Base-by-base conservation (phyloP, 2,888 invertebrate species). In the Busseola fusca region DNA sequence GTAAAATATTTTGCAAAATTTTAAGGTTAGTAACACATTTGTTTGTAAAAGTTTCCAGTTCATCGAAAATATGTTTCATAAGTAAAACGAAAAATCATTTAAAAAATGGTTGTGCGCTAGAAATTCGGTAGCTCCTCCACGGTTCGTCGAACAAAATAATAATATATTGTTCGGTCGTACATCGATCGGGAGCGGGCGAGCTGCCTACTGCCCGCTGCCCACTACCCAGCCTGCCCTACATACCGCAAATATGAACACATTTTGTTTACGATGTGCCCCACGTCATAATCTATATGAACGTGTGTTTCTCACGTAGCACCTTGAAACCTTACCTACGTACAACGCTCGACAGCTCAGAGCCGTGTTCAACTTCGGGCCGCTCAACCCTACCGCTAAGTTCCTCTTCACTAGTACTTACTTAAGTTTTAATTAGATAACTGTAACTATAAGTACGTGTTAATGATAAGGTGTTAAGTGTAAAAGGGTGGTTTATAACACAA, bases 401-500 rank as follows among this genome's bases (percentile, higher is more conserved):
- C 74, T 81, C 59, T 72, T 67, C 74, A 77, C 65, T 72, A 74
- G 67, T 58, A 68, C 66, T 58, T 75, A 76, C 74, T 64, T 81
- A 74, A 78, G 73, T 78, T 78, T 76, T 80, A 83, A 80, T 78
- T 76, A 83, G 72, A 76, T 64, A 70, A 82, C 77, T 72, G 56
- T 82, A 81, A 82, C 65, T 73, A n/a, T 84, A 85, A 84, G 74
- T 80, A 84, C 66, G 80, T 75, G 79, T 85, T 87, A 84, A 83
- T 70, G 70, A 71, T 88, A 89, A 88, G 86, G 82, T 87, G 81
- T 86, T 84, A 88, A 88, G 83, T 89, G 88, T 92, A 91, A 91
- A 91, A 91, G 88, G 91, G 91, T 91, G 87, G 87, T 89, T 87
- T 86, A 92, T 86, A 92, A 92, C 91, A 89, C 91, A 91, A 92